phyloP scores from a whole-genome alignment of 2,888 invertebrate genomes.

The Oithona nana region DNA sequence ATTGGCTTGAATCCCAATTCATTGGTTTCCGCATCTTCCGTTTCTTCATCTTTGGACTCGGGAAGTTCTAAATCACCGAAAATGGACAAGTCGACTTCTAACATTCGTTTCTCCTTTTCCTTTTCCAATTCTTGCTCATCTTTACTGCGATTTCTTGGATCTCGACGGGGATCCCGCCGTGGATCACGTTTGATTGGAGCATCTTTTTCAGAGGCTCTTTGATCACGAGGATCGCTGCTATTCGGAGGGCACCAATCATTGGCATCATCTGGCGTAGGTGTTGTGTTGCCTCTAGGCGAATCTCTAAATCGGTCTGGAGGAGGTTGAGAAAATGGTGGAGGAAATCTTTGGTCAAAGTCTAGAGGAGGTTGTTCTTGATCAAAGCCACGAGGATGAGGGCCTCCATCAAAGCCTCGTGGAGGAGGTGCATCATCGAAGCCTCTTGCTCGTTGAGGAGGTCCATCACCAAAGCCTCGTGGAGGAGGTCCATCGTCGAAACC shows the following conservation, averaged over 20 bases:
- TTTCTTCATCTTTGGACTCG: neutral
- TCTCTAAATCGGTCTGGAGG: too few species aligned
- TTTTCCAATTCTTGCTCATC: neutral
- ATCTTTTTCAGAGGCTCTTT: too few species aligned
- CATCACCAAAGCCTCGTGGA: too few species aligned
- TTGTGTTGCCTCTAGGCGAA: neutral
- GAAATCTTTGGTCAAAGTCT: neutral
- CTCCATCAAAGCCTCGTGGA: neutral
- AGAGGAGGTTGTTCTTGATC: neutral
- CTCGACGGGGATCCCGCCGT: neutral
- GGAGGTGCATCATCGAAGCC: too few species aligned
- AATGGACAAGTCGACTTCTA: slow-evolving; percentile 19
- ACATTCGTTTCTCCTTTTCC: slow-evolving; percentile 12
- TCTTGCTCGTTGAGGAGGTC: too few species aligned
- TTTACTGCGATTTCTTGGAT: neutral
- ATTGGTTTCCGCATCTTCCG: slow-evolving; percentile 7
- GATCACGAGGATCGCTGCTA: too few species aligned
- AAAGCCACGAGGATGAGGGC: neutral
- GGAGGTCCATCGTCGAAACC: neutral
- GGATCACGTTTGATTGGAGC: neutral
- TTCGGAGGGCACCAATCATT: too few species aligned
- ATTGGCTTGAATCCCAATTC: slow-evolving; percentile 43
- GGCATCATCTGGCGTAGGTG: neutral
- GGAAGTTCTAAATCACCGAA: slow-evolving; percentile 44
- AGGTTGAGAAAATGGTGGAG: too few species aligned